These are phyloP conservation scores for Phyto melanocephala DNA, from an alignment of 2,888 invertebrate genomes.

Conservation along the genomic window DNA sequence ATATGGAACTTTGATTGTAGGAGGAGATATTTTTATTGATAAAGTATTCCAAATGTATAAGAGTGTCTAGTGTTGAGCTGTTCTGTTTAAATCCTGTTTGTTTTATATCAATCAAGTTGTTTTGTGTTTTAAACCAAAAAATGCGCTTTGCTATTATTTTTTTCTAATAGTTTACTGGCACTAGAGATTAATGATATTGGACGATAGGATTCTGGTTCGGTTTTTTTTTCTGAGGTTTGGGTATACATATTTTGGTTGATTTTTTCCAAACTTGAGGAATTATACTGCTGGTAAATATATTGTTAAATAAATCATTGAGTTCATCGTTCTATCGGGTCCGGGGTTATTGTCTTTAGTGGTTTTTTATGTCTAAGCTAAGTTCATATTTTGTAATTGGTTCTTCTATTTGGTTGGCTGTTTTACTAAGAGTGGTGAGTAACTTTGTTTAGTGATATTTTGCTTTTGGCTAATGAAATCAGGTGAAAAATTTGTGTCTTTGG, in stretches of 20 bases:
- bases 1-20: constrained; percentile 27
- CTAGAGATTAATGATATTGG: constrained; percentile 43
- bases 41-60: constrained; percentile 41
- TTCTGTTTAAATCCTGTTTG: constrained; percentile 48
- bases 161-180: constrained; percentile 33
- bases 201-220: constrained; percentile 9
- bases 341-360: constrained; percentile 10
- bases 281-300: neutral
- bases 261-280: constrained; percentile 23
- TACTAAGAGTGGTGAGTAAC: neutral
- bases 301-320: constrained; percentile 14
- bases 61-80: constrained; percentile 20
- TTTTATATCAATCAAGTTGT: constrained; percentile 25
- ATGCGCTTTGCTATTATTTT: constrained; percentile 35
- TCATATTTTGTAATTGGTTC: neutral
- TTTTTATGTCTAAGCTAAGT: neutral
- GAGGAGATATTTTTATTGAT: constrained; percentile 27
- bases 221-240: constrained; percentile 19
- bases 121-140: constrained; percentile 26
- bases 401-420: neutral
- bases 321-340: neutral
- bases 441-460: neutral
- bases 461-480: neutral
- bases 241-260: constrained; percentile 3
- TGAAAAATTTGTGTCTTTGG: neutral